Percentiles rank a stretch among this genome's conserved stretches.
Evolutionary conservation across 1,140 invertebrate genomes (phyloP).

Genomic region (Bombus soroeensis): DNA sequence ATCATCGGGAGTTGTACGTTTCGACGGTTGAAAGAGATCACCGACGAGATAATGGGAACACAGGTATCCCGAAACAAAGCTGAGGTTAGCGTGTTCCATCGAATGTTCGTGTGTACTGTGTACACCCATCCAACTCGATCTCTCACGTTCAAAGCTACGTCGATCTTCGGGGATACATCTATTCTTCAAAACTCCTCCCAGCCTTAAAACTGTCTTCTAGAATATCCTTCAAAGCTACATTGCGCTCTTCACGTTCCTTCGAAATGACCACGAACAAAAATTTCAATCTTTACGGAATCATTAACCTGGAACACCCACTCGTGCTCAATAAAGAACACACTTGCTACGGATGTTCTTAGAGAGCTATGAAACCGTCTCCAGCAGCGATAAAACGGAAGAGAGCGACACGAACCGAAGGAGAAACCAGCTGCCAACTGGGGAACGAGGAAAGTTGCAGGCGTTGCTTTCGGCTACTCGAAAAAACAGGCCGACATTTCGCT

Average conservation of each 20-base stretch:
- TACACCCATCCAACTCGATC: conserved; percentile 21
- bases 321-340: neutral
- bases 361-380: neutral
- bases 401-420: neutral
- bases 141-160: conserved; percentile 33
- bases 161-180: conserved; percentile 29
- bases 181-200: conserved; percentile 44
- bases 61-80: conserved; percentile 58
- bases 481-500: conserved; percentile 65
- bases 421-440: neutral
- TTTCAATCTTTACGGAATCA: neutral
- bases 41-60: conserved; percentile 48
- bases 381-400: neutral
- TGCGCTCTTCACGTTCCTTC: neutral
- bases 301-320: neutral
- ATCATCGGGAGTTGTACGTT: conserved; percentile 5
- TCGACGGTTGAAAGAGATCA: conserved; percentile 47
- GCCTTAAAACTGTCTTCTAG: neutral
- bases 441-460: conserved; percentile 11
- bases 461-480: conserved; percentile 58
- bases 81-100: conserved; percentile 47
- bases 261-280: neutral
- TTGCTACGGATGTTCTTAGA: too few species aligned
- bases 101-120: conserved; percentile 16
- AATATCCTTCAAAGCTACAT: neutral